These are phyloP conservation scores for Rhynchopsitta pachyrhyncha DNA, from an alignment of 2,113 vertebrate species.

Conservation along the genomic window DNA sequence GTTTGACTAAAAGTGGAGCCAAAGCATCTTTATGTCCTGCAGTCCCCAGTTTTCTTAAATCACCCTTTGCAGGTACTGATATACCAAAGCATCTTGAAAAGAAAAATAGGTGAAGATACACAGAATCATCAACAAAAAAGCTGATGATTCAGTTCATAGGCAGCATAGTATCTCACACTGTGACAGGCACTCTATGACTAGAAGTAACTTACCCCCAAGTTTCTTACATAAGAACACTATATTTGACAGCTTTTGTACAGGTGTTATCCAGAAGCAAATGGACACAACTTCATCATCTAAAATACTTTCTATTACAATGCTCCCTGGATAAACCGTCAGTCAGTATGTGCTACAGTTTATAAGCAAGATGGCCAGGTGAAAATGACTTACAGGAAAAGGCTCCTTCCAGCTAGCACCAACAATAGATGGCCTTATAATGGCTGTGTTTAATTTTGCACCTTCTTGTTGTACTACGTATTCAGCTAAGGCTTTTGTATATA, in stretches of 20 bases:
- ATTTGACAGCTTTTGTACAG: neutral
- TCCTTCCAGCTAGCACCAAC: conserved; percentile 99
- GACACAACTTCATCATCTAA: neutral
- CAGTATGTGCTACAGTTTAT: neutral
- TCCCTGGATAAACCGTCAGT: neutral
- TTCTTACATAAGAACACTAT: neutral
- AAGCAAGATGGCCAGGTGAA: neutral
- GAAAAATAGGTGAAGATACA: neutral
- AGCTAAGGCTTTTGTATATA: conserved; percentile 93
- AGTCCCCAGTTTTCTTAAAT: neutral
- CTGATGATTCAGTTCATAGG: neutral
- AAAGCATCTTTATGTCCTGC: neutral
- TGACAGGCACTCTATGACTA: neutral
- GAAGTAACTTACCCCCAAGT: neutral
- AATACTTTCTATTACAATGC: neutral
- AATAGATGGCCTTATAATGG: conserved; percentile 94
- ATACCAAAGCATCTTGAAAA: neutral
- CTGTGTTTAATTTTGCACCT: conserved; percentile 88
- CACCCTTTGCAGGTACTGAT: neutral
- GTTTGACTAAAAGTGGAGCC: neutral
- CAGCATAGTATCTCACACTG: neutral
- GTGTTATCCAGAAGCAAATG: neutral
- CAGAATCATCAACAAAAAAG: neutral
- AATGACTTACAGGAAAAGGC: conserved; percentile 91
- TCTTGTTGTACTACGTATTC: conserved; percentile 94